Evolutionary conservation across 1,140 invertebrate species (phyloP), one percentile per base, ranked within the genome.

Genomic region (Vanessa atalanta): DNA sequence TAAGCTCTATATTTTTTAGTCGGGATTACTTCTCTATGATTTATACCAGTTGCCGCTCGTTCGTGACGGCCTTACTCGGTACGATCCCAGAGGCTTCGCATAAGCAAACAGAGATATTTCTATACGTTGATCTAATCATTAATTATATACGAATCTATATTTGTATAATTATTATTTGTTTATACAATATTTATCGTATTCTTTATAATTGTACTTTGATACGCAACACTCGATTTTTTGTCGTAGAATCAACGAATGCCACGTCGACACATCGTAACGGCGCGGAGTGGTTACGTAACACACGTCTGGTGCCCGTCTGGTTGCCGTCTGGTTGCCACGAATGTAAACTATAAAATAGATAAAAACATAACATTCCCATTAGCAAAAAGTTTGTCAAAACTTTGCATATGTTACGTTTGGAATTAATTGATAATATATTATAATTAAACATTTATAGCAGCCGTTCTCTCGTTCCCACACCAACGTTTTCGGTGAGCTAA

Each of bases 261-360:
- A 43, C 37, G 37, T 43, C 37, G 37, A 43, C 37, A 43, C 26
- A 6, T 31, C 26, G 26, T 31, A 3, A 31, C 26, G 26, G 3
- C 26, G 53, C 48, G 26, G 16, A 37, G 20, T 14, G n/a, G 50
- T 75, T 75, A 75, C 50, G 55, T 51, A 67, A 75, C 14, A 7
- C 43, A 11, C 72, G 78, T 79, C 78, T 79, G 63, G 69, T 60
- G 51, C 65, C 63, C 70, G 75, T 77, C 78, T 79, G 63, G 69
- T 60, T 51, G 69, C 63, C 70, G 75, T 77, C 78, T 79, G 78
- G 65, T 70, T 37, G 63, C 67, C 63, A 79, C 50, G 47, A 63
- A 66, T 37, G 48, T 16, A 43, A 43, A 63, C 66, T 14, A 72
- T 68, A 55, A 60, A 66, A 57, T 55, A 71, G 31, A 69, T 67